Evolutionary conservation across 1,140 invertebrate species (phyloP), one percentile per base, ranked within the genome.

Genomic region (Notospermus geniculatus): DNA sequence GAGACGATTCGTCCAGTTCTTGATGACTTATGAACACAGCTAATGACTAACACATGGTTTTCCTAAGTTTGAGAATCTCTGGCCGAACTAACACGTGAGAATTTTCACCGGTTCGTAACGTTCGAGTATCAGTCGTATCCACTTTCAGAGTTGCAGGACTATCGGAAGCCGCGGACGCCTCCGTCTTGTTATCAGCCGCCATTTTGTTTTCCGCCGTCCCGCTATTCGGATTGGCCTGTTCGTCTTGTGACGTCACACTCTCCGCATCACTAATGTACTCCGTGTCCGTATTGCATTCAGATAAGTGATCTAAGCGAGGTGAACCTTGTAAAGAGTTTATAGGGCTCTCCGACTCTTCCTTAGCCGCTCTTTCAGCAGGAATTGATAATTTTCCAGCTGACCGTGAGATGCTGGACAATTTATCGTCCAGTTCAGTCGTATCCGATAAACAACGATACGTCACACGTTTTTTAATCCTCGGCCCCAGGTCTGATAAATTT

Each of bases 381-480:
- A 50, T 50, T 50, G 19, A 7, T n/a, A 27, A 9, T 23, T 50
- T 23, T n/a, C 19, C 46, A 27, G 46, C 25, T 23, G 46, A 50
- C 46, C 25, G 5, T 19, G 46, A 50, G 2, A 59, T 9, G n/a
- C 45, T 28, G 41, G 57, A 28, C 13, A 63, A n/a, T 19, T 27
- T 45, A 15, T 27, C 52, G 27, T n/a, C 36, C 19, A 60, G 66
- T 19, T 63, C 64, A 17, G 66, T 66, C 56, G 65, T 62, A 17
- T 65, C 55, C 1, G 66, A 67, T 58, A 69, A 52, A 53, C 67
- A 64, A 0, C 67, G 30, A 61, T 79, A 79, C 57, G 90, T 91
- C 61, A 93, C 90, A 76, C 89, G 85, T 82, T 92, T 92, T 77
- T 90, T 89, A 66, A 90, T 88, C 75, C 89, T 85, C 79, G 87